phyloP scores from a whole-genome alignment of 1,140 invertebrate species.

The Cyclargus thomasi region DNA sequence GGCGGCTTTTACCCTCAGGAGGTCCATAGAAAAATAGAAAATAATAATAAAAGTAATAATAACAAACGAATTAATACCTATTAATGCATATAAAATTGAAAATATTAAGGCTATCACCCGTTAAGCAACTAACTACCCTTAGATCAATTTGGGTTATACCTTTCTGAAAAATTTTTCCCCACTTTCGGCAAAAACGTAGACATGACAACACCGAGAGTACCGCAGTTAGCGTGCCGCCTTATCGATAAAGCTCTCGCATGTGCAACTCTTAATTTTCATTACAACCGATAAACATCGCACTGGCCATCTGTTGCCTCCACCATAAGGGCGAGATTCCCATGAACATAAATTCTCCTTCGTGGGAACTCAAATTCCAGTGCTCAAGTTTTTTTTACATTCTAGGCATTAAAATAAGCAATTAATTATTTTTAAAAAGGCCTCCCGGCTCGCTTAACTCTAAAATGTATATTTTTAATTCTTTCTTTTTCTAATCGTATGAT shows the following conservation, averaged over 20 bases:
- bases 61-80: no score
- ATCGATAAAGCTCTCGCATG: slow-evolving; percentile 51
- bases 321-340: slow-evolving; percentile 25
- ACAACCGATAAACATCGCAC: slow-evolving; percentile 36
- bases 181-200: slow-evolving; percentile 1
- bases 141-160: no score
- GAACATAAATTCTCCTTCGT: no score
- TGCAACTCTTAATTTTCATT: slow-evolving; percentile 35
- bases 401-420: not conserved
- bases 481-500: not conserved
- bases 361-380: not conserved
- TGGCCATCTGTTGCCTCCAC: slow-evolving; percentile 27
- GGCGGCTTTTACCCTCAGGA: no score
- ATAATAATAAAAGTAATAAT: no score
- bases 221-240: slow-evolving; percentile 42
- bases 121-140: no score
- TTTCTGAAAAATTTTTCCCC: not conserved
- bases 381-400: not conserved
- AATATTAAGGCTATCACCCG: no score
- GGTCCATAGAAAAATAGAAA: no score
- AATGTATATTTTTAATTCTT: not conserved
- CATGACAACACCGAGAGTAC: slow-evolving; percentile 32
- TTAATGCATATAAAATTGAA: no score
- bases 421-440: not conserved
- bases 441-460: not conserved